Base-by-base conservation (phyloP, 1,140 invertebrate species). In the Hypsibius dujardini region DNA sequence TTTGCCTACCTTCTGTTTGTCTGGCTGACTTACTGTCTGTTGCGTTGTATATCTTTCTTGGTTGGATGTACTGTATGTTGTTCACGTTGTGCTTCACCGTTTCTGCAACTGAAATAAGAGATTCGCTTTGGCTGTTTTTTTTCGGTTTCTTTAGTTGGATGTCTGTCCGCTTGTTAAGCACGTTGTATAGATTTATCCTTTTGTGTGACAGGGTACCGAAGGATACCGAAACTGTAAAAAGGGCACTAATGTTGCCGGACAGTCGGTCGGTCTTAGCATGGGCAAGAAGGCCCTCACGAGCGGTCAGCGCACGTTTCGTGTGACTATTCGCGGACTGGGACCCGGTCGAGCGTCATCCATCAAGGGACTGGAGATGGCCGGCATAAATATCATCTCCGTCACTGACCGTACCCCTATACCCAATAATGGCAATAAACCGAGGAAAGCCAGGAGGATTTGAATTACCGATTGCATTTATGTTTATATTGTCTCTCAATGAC, bases 201-300 rank as follows among this genome's bases (percentile, higher is more conserved):
- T 80, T 86, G 70, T n/a, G n/a, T 85, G 88, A 2, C 88, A 90
- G 84, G 89, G 92, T 28, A 84, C 87, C 72, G 92, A 96, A 80
- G 94, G 94, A 46, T 97, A 92, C 77, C 95, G 93, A 79, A 90
- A 95, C 81, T 86, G 90, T 1, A 87, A 87, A 74, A 96, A 96
- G 81, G 92, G 92, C 72, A 96, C 93, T 3, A 95, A 93, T 79
- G 87, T 96, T 76, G 94, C 93, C 62, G 93, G 91, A 15, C 93
- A 97, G 81, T 88, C 92, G 47, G 90, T 92, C 70, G 92, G 88
- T 40, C 84, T 92, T 47, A 85, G 82, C 73, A 80, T 92, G 76
- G 86, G 86, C 70, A 80, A 79, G 50, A 72, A 74, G 47, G 50
- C 78, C 47, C 59, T 78, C 7, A 70, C 77, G 71, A 70, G 78